Base-by-base conservation (phyloP, 1,140 invertebrate species). In the Streblospio benedicti region DNA sequence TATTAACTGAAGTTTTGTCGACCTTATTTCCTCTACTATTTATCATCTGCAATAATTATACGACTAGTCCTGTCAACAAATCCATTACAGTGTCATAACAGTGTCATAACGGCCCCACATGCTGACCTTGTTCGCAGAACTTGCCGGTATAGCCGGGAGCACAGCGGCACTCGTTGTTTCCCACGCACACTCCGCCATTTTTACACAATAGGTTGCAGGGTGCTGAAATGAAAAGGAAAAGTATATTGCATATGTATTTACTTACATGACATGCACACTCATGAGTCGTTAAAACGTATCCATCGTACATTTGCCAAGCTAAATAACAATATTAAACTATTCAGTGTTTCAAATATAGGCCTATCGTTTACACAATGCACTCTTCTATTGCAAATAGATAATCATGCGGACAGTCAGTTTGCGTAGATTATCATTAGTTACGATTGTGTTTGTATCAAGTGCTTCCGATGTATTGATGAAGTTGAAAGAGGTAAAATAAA, bases 71-170 rank as follows among this genome's bases (percentile, higher is more conserved):
- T n/a, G n/a, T n/a, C n/a, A n/a, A n/a, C n/a, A n/a, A n/a, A n/a
- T n/a, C n/a, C n/a, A n/a, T n/a, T n/a, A n/a, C n/a, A n/a, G n/a
- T n/a, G n/a, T n/a, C n/a, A n/a, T n/a, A n/a, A n/a, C n/a, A n/a
- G n/a, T n/a, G n/a, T n/a, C n/a, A n/a, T n/a, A n/a, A n/a, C n/a
- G n/a, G n/a, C n/a, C n/a, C n/a, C n/a, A n/a, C n/a, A n/a, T n/a
- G n/a, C n/a, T n/a, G n/a, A n/a, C 59, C 52, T 43, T 23, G 41
- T 23, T 30, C 28, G 51, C 31, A 45, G n/a, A 30, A 53, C 25
- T 28, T 57, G 49, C 57, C 54, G 23, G 35, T 4, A 31, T 50
- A 57, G 38, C 47, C 50, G 20, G 51, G 35, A 9, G n/a, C 33
- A 5, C 51, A 55, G 1, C n/a, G 28, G 27, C 23, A 30, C 2